Evolutionary conservation across 2,888 invertebrate genomes (phyloP).

Genomic region (Myopa testacea): DNA sequence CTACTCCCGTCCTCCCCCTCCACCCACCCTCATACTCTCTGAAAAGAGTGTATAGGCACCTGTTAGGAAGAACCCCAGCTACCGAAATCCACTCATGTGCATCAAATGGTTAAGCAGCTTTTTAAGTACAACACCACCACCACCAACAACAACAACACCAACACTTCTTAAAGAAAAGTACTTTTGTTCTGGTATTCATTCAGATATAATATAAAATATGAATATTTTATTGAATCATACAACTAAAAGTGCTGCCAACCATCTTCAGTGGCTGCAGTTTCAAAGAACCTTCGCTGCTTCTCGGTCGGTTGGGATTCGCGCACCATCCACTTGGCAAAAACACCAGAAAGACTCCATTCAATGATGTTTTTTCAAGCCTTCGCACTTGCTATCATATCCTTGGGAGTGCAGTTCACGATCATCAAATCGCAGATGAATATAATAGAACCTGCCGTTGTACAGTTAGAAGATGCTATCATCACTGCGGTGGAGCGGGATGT

Average conservation of each 20-base stretch:
- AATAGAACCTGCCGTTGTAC: constrained; percentile 48
- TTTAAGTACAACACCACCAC: no score
- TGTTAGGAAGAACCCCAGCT: no score
- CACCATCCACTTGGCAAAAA: not conserved
- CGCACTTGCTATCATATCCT: constrained; percentile 42
- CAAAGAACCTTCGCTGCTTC: not conserved
- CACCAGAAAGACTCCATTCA: not conserved
- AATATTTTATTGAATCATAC: not conserved
- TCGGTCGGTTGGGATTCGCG: not conserved
- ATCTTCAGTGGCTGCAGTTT: not conserved
- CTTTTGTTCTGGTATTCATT: no score
- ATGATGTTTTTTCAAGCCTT: constrained; percentile 31
- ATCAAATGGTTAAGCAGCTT: no score
- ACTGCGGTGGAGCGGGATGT: constrained; percentile 54
- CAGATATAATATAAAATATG: no score
- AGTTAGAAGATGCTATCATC: constrained; percentile 54
- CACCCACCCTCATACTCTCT: no score
- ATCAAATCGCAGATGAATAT: constrained; percentile 22
- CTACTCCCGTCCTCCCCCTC: no score
- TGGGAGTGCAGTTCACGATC: constrained; percentile 26
- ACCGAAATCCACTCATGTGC: no score
- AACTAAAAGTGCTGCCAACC: constrained; percentile 3
- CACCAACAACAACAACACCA: no score
- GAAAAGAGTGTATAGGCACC: no score
- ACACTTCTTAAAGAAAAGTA: no score